Evolutionary conservation across 2,797 vertebrate genomes (phyloP), one percentile per base, ranked within the genome.

Genomic region (Benthosema pterotum): DNA sequence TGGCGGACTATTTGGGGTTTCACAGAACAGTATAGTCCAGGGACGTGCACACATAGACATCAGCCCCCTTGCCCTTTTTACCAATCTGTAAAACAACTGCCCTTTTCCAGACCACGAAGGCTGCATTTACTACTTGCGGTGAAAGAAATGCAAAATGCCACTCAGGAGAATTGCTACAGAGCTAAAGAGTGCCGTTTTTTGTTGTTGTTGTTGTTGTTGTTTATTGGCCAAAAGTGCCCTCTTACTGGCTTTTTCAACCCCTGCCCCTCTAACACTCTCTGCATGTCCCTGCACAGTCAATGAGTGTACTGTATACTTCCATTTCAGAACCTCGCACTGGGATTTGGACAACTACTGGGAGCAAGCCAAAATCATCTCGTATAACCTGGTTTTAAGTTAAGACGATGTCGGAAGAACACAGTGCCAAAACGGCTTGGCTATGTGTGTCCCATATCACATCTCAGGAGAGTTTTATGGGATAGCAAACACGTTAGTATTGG

Each of bases 381-480:
- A 12, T 51, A 2, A 49, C 54, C 32, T n/a, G 13, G 19, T 63
- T 57, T 62, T 42, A 3, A n/a, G n/a, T n/a, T n/a, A n/a, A n/a
- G n/a, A 43, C 61, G 43, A 61, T 52, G 63, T 61, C 32, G 52
- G 51, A 63, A 67, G 65, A 72, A 60, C 16, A 11, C 19, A 63
- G 64, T 63, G 82, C 71, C 69, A 72, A 71, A 61, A 15, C 9
- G 42, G 42, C 66, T 63, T 63, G 63, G 55, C 71, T 32, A 43
- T 52, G 5, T 3, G 3, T 25, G 45, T 63, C 50, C 66, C 58
- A 58, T 76, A n/a, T 79, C 22, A 78, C 45, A 67, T 82, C 72
- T 85, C 78, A 85, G 78, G 80, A 77, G 74, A 51, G 57, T 67
- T 50, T 67, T 70, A 74, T 67, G 54, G 63, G 71, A 53, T 58